These are phyloP conservation scores for Ectemnius cavifrons DNA, from an alignment of 2,888 invertebrate genomes.

Conservation along the genomic window DNA sequence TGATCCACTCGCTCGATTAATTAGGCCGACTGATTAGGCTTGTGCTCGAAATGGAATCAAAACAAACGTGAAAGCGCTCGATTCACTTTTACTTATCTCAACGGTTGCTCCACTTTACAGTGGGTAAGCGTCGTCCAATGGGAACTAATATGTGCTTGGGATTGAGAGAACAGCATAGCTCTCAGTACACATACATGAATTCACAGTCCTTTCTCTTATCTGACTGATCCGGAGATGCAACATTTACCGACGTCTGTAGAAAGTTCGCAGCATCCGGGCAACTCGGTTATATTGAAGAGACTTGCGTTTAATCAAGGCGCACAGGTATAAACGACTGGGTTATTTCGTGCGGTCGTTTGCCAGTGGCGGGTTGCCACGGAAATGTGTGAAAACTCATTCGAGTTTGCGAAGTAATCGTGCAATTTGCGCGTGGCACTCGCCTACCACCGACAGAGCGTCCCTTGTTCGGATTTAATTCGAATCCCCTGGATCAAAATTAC, in stretches of 20 bases:
- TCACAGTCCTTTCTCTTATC: slow-evolving; percentile 22
- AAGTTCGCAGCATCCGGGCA: no score
- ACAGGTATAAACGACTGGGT: background rate
- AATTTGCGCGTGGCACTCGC: slow-evolving; percentile 6
- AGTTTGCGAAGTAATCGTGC: slow-evolving; percentile 6
- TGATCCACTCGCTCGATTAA: slow-evolving; percentile 19
- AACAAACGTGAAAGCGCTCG: slow-evolving; percentile 52
- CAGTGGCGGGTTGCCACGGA: slow-evolving; percentile 7
- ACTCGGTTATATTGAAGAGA: no score
- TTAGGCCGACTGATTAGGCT: slow-evolving; percentile 23
- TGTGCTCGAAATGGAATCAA: slow-evolving; percentile 31
- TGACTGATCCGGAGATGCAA: background rate
- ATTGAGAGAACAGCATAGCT: slow-evolving; percentile 26
- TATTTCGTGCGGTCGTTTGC: background rate
- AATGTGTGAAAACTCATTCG: slow-evolving; percentile 3
- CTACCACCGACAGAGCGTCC: slow-evolving; percentile 37
- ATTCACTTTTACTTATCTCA: slow-evolving; percentile 58
- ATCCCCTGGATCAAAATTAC: slow-evolving; percentile 31
- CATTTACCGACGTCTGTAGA: background rate
- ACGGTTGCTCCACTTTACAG: slow-evolving; percentile 43
- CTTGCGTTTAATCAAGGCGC: slow-evolving; percentile 5
- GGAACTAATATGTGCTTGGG: slow-evolving; percentile 36
- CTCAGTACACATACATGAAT: slow-evolving; percentile 17
- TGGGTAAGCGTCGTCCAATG: slow-evolving; percentile 21
- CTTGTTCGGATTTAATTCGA: slow-evolving; percentile 32